These are phyloP conservation scores for Elanoides forficatus DNA, from an alignment of 2,113 vertebrate species.

Conservation along the genomic window DNA sequence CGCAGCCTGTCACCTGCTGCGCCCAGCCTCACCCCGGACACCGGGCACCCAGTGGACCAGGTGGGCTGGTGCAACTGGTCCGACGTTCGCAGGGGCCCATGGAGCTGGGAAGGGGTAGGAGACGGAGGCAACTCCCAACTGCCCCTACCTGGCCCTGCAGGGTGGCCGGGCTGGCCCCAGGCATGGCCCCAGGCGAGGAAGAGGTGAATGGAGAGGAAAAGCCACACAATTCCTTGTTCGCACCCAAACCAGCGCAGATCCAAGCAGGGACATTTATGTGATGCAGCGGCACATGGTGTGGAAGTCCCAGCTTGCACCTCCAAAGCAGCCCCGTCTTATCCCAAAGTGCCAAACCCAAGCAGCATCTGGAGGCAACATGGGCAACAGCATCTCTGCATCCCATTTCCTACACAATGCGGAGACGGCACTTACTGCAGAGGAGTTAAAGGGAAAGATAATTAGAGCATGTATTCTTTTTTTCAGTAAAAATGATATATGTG, in stretches of 20 bases:
- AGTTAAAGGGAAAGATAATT: background rate
- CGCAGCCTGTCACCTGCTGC: background rate
- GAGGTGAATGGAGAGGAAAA: background rate
- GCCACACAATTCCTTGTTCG: rapidly evolving
- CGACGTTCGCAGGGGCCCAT: rapidly evolving
- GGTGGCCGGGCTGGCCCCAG: background rate
- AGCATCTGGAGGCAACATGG: background rate
- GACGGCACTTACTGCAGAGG: background rate
- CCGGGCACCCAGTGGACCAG: background rate
- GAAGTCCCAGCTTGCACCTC: background rate
- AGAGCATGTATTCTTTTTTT: background rate
- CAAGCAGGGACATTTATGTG: background rate
- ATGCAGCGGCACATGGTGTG: background rate
- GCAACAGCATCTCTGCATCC: background rate
- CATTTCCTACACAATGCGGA: background rate
- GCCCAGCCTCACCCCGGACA: background rate
- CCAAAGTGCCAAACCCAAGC: background rate
- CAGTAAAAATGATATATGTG: background rate
- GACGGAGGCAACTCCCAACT: background rate
- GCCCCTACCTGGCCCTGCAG: background rate
- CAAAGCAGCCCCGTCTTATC: background rate
- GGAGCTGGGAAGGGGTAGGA: background rate
- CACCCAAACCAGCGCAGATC: background rate
- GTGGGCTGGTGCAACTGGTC: rapidly evolving
- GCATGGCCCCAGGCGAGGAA: no score